Base-by-base conservation (phyloP, 2,888 invertebrate species). In the Cephus pulcher region DNA sequence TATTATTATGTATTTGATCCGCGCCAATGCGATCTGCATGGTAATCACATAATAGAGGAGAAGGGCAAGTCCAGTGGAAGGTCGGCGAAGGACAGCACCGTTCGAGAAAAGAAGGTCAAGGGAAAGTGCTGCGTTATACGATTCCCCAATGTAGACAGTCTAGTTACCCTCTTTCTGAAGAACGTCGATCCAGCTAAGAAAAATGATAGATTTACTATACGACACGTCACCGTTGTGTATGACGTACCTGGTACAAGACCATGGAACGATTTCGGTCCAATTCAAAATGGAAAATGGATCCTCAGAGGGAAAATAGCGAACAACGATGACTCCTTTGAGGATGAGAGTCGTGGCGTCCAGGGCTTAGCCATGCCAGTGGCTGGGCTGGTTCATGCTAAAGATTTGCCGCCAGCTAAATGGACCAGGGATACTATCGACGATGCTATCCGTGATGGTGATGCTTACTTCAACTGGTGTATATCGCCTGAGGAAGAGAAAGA, bases 1-100 rank as follows among this genome's bases (percentile, higher is more conserved):
- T 91, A 91, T 74, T 94, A 93, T 77, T 95, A 94, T 82, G 85
- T 94, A 78, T 95, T 94, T 84, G 94, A 95, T 86, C 94, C 95
- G 0, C 85, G 85, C 82, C 92, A 92, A 91, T 94, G 90, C 77
- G 89, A 90, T 37, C 37, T 76, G 0, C 9, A 34, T 3, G 91
- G 91, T 86, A 86, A 84, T 74, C 92, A 77, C 88, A 91, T 79
- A 23, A 74, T 82, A 0, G 84, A 85, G 6, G 84, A 84, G 74
- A 86, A 85, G 82, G 81, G 81, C 73, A 82, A 83, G 81, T 76
- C 70, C 3, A 73, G 74, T 30, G 73, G 35, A 11, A 1, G 76
- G 75, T 73, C 69, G 1, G 75, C 35, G 11, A 82, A 83, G 74
- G 74, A 78, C 11, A 81, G 74, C 11, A 75, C n/a, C 1, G 69